A percentile compares a stretch with the other conserved stretches of the same genome.
phyloP scores from a whole-genome alignment of 2,797 vertebrate genomes.

The Antennarius maculatus region DNA sequence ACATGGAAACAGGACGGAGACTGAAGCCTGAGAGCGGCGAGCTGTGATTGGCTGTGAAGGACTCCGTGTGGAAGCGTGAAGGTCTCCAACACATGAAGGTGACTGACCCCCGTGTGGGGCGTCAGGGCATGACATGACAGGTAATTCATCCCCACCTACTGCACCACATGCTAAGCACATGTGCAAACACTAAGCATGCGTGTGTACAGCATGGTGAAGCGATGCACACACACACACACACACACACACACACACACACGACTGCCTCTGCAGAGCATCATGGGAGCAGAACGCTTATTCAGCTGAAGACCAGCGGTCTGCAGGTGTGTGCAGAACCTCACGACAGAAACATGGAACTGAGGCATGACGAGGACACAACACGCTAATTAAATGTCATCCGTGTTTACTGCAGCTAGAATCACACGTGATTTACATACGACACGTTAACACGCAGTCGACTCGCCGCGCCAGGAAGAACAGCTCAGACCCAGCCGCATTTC shows the following conservation, averaged over 20 bases:
- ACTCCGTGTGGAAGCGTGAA: constrained; percentile 59
- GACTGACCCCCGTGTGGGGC: constrained; percentile 54
- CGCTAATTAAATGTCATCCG: not conserved
- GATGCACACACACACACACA: constrained; percentile 8
- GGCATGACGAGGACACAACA: too few species aligned
- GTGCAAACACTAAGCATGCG: constrained; percentile 32
- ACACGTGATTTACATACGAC: constrained; percentile 26
- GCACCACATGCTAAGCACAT: constrained; percentile 41
- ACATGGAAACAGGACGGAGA: constrained; percentile 39
- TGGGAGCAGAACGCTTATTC: constrained; percentile 47
- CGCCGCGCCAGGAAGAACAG: constrained; percentile 63
- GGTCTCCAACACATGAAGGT: constrained; percentile 65
- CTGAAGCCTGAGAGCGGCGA: constrained; percentile 35
- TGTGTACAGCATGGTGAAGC: constrained; percentile 7
- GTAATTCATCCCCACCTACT: constrained; percentile 36
- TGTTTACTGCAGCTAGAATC: constrained; percentile 8
- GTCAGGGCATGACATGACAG: constrained; percentile 57
- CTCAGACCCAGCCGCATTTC: constrained; percentile 54
- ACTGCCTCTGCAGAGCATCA: constrained; percentile 38
- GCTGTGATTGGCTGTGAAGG: constrained; percentile 55
- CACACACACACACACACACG: constrained; percentile 1
- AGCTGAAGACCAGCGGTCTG: constrained; percentile 38
- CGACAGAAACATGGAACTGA: not conserved
- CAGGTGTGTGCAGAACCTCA: constrained; percentile 8
- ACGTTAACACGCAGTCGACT: constrained; percentile 40